These are phyloP conservation scores for Pterois miles DNA, from an alignment of 2,797 vertebrate species.

Conservation along the genomic window DNA sequence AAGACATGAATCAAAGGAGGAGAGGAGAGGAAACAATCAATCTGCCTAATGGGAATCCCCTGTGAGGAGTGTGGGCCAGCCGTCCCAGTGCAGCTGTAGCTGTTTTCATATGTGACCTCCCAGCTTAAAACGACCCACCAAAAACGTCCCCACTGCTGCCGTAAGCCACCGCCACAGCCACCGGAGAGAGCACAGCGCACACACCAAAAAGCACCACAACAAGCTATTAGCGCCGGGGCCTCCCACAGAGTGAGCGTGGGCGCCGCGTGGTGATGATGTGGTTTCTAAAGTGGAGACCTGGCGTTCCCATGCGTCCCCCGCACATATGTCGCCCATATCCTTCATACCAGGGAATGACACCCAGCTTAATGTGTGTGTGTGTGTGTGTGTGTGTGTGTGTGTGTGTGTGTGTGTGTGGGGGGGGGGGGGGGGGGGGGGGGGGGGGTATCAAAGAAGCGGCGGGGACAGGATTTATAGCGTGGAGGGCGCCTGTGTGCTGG, in stretches of 20 bases:
- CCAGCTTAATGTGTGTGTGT: slow-evolving; percentile 71
- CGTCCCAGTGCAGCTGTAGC: slow-evolving; percentile 81
- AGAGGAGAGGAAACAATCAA: slow-evolving; percentile 86
- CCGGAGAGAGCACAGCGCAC: slow-evolving; percentile 68
- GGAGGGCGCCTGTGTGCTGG: slow-evolving; percentile 54
- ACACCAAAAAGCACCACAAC: slow-evolving; percentile 73
- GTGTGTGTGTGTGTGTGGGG: too few relatives aligned
- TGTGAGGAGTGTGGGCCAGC: slow-evolving; percentile 76
- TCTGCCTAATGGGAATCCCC: slow-evolving; percentile 87
- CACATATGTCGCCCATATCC: slow-evolving; percentile 89
- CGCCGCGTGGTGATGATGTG: slow-evolving; percentile 50
- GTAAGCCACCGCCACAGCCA: slow-evolving; percentile 76
- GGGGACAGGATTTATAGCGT: slow-evolving; percentile 72
- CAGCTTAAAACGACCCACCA: slow-evolving; percentile 66
- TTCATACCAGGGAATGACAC: slow-evolving; percentile 76
- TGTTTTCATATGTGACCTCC: slow-evolving; percentile 79
- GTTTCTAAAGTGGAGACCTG: slow-evolving; percentile 60
- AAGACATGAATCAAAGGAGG: slow-evolving; percentile 87
- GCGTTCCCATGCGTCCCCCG: slow-evolving; percentile 62
- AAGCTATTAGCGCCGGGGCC: slow-evolving; percentile 58
- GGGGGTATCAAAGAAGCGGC: slow-evolving; percentile 77
- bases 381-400: too few relatives aligned
- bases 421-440: too few relatives aligned
- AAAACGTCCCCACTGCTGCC: slow-evolving; percentile 66
- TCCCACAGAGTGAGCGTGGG: slow-evolving; percentile 64